Base-by-base conservation (phyloP, 2,113 vertebrate species). In the Pogona vitticeps region DNA sequence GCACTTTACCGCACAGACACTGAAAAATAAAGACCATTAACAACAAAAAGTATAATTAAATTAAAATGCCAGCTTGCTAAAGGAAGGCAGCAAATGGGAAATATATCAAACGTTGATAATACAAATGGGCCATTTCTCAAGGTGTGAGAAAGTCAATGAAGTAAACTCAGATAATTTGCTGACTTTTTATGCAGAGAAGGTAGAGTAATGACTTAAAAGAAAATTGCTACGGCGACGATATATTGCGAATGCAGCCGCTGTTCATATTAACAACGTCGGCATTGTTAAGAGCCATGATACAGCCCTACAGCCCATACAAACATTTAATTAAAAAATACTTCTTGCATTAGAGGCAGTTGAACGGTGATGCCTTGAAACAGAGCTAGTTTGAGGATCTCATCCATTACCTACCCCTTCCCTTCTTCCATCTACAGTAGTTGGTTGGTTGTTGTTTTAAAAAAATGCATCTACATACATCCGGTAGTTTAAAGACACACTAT, bases 11-110 rank as follows among this genome's bases (percentile, higher is more conserved):
- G 88, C 90, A 91, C 77, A 97, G 97, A 97, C 96, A 96, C 96
- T 97, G 97, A 97, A 97, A 97, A 97, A 97, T 97, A 97, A 97
- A 97, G 96, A 97, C 94, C 96, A 96, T 97, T 97, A 97, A 94
- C 95, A 95, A 96, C 95, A 96, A 96, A 96, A 97, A 97, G 96
- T 93, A 96, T 97, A 97, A 97, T 97, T 97, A 97, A 97, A 97
- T 97, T 97, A 97, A 97, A 97, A 97, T 94, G 96, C 96, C 96
- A 95, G 82, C 94, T 95, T 96, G 90, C 95, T 93, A 95, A 94
- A 96, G 96, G 90, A 95, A 92, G 91, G 93, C 94, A 76, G 95
- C 90, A 96, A 96, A 96, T 95, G 95, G 95, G 96, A 96, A 97
- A 97, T 97, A 97, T 93, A 97, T 97, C 96, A 97, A 96, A 96